Conservation (phyloP, 1,140 invertebrate genomes). For the Whitmania pigra region DNA sequence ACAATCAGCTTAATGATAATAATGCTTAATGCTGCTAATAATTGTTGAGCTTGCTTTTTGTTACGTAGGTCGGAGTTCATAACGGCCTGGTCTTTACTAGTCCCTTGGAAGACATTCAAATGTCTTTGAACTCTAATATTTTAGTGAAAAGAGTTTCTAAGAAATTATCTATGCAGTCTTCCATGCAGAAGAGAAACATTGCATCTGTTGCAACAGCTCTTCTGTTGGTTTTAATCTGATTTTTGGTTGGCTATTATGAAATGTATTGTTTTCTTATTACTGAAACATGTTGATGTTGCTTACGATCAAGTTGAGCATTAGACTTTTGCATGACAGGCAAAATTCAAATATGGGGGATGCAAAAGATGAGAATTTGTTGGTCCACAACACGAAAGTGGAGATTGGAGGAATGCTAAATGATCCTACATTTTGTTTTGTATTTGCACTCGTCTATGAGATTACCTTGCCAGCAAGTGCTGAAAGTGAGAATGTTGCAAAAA, state of each 20-base stretch:
- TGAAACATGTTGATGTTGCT: neutral
- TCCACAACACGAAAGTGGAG: conserved; percentile 34
- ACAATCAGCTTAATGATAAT: neutral
- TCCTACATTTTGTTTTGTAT: conserved; percentile 37
- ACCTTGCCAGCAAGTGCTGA: conserved; percentile 28
- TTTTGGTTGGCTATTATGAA: neutral
- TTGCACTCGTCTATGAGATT: conserved; percentile 38
- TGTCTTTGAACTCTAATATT: conserved; percentile 29
- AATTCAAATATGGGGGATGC: neutral
- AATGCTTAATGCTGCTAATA: no score
- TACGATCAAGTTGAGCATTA: neutral
- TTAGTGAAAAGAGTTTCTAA: neutral
- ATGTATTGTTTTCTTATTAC: neutral
- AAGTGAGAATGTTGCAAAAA: neutral
- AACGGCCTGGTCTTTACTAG: conserved; percentile 41
- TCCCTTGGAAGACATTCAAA: conserved; percentile 35
- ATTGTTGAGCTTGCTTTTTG: neutral
- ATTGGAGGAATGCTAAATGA: conserved; percentile 35
- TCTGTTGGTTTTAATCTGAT: neutral
- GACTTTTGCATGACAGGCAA: neutral
- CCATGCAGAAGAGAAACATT: conserved; percentile 10
- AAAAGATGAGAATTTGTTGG: conserved; percentile 23
- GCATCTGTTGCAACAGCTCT: conserved; percentile 9
- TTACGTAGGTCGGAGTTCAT: conserved; percentile 37
- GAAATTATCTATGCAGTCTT: neutral